These are phyloP conservation scores for Trypoxylus dichotomus DNA, from an alignment of 1,140 invertebrate genomes.

Conservation along the genomic window DNA sequence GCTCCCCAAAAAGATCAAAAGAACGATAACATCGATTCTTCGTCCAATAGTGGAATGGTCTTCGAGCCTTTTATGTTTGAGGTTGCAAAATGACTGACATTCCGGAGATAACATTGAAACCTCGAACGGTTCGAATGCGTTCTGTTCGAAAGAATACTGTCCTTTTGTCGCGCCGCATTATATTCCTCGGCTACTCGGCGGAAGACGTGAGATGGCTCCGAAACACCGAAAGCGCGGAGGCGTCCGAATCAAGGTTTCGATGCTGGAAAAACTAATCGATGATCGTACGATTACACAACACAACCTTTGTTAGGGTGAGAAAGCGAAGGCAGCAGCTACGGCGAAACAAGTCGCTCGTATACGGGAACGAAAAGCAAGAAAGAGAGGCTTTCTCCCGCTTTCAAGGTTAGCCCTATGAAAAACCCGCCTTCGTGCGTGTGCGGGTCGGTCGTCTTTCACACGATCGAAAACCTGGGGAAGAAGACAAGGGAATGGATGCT, in stretches of 20 bases:
- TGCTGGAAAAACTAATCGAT: background rate
- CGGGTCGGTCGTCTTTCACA: background rate
- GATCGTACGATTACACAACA: slow-evolving; percentile 2
- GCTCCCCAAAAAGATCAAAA: too few species aligned
- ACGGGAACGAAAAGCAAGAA: too few species aligned
- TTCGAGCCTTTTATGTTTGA: too few species aligned
- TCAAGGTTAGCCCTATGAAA: background rate
- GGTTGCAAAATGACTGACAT: too few species aligned
- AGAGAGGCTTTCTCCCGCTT: background rate
- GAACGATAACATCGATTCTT: too few species aligned
- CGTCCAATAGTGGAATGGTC: too few species aligned
- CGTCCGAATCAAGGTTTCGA: background rate
- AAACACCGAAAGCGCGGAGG: background rate
- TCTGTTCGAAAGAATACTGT: too few species aligned
- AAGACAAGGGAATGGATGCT: background rate
- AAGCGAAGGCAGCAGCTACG: background rate
- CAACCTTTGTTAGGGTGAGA: background rate
- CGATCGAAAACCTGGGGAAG: background rate
- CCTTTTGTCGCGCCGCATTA: too few species aligned
- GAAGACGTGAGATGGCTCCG: too few species aligned
- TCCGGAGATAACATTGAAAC: too few species aligned
- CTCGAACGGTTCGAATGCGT: too few species aligned
- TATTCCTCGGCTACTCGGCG: too few species aligned
- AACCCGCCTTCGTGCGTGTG: background rate
- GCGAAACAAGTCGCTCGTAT: background rate